Evolutionary conservation across 2,888 invertebrate species (phyloP), one percentile per base, ranked within the genome.

Genomic region (Patella depressa): DNA sequence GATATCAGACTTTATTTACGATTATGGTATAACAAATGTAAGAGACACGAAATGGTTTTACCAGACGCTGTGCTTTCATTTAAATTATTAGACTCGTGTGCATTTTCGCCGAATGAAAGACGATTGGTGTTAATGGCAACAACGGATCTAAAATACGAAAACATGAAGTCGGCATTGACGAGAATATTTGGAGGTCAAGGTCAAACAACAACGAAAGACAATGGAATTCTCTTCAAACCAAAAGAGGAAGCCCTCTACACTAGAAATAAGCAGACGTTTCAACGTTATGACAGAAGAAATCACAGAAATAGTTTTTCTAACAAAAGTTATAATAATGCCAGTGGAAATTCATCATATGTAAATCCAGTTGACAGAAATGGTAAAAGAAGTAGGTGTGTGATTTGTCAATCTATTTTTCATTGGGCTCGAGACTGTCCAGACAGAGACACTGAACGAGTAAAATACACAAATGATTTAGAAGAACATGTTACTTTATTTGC

Each of bases 71-170:
- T 65, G 24, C 65, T 65, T n/a, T 65, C 65, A 65, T 65, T 65
- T 24, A 65, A 65, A 65, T 12, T 65, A 65, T 65, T 74, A 65
- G 73, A 73, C 75, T 77, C 71, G 53, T 71, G 73, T 24, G 72
- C 34, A 45, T 71, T 79, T 54, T 75, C 77, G 19, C n/a, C 57
- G 4, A 59, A 65, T 57, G 77, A 73, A 29, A 75, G 72, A 75
- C 65, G 75, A 57, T 69, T 75, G 57, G 77, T 71, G 9, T 78
- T 79, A 71, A 79, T 72, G 69, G 75, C 73, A 65, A 72, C 75
- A 15, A 76, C 15, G 72, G 73, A 78, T 53, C n/a, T 71, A 12
- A 76, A 79, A 53, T 78, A 75, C 34, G 34, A 75, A n/a, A 72
- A 53, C 15, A 72, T 78, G 78, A 78, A 76, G 71, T 76, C 78